phyloP scores from a whole-genome alignment of 2,888 invertebrate genomes.

The Calliopum simillimum region DNA sequence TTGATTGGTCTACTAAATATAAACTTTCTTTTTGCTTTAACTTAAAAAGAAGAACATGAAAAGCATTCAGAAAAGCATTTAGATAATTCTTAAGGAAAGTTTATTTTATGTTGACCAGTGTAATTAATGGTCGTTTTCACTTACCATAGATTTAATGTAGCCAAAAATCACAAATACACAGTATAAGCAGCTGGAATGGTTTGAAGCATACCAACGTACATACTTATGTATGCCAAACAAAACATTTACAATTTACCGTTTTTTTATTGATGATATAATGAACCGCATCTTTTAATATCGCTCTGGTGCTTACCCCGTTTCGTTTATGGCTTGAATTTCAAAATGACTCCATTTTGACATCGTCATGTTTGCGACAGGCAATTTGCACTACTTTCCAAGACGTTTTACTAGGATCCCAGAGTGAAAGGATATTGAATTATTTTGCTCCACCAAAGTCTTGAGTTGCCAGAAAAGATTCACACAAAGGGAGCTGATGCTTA shows the following conservation, averaged over 20 bases:
- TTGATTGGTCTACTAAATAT: no score
- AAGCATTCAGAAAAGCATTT: no score
- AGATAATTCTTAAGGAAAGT: no score
- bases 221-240: no score
- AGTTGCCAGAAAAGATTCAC: neutral
- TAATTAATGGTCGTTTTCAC: neutral
- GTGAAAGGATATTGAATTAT: constrained; percentile 11
- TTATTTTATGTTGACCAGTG: no score
- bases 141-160: constrained; percentile 1
- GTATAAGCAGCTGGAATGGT: neutral
- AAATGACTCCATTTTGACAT: constrained; percentile 23
- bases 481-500: no score
- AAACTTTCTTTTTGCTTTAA: no score
- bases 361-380: constrained; percentile 31
- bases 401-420: neutral
- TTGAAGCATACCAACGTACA: no score
- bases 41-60: no score
- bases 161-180: constrained; percentile 4
- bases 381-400: constrained; percentile 18
- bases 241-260: no score
- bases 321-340: constrained; percentile 3
- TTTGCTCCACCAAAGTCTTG: neutral
- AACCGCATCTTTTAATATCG: no score
- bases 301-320: neutral
- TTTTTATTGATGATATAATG: no score